Evolutionary conservation across 2,797 vertebrate genomes (phyloP).

Genomic region (Muscicapa comitata): DNA sequence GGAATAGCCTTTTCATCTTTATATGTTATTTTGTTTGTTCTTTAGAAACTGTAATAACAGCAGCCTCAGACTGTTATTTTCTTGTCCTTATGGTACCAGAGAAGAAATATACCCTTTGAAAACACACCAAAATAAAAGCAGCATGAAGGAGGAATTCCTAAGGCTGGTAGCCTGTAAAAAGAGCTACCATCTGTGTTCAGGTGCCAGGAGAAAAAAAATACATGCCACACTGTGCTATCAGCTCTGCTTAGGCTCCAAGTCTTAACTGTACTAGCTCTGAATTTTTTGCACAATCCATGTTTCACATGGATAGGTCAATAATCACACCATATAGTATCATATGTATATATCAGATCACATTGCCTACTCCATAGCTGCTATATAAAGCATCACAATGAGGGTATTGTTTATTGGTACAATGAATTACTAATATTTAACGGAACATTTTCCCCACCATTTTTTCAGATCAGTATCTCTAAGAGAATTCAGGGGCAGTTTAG

Average conservation of each 20-base stretch:
- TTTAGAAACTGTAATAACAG: neutral
- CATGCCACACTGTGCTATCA: neutral
- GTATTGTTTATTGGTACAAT: neutral
- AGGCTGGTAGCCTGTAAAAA: neutral
- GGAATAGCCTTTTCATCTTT: neutral
- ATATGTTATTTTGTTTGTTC: neutral
- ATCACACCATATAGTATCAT: neutral
- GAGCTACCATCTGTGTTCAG: neutral
- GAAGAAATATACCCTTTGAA: neutral
- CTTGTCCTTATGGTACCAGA: neutral
- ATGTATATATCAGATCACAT: neutral
- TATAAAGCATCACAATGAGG: neutral
- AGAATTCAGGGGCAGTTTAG: neutral
- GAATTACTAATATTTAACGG: neutral
- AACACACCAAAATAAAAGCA: slow-evolving; percentile 10
- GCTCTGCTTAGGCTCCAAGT: neutral
- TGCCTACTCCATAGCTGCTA: neutral
- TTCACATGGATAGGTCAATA: neutral
- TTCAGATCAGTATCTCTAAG: neutral
- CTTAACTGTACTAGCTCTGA: neutral
- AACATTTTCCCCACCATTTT: neutral
- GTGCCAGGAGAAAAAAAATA: neutral
- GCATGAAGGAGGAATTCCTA: neutral
- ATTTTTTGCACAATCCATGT: neutral
- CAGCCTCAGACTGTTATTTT: neutral